Evolutionary conservation across 2,113 vertebrate species (phyloP).

Genomic region (Clarias magur): DNA sequence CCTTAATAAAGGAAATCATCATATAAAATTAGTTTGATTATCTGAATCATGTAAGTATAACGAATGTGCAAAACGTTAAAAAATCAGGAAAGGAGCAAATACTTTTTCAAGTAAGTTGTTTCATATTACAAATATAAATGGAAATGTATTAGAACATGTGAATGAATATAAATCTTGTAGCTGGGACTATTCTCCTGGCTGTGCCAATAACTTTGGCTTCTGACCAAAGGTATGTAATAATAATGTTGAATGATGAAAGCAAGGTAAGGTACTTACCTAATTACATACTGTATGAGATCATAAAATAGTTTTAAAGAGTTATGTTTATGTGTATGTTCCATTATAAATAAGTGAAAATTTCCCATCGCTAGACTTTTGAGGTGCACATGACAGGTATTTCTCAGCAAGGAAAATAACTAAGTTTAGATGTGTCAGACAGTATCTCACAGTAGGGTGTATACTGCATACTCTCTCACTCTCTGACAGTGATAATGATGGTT

Average conservation of each 20-base stretch:
- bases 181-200: neutral
- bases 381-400: neutral
- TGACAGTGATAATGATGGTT: slow-evolving; percentile 41
- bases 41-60: too few relatives aligned
- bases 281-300: neutral
- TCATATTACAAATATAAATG: neutral
- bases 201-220: neutral
- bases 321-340: neutral
- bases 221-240: neutral
- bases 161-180: neutral
- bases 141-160: neutral
- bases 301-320: neutral
- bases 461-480: slow-evolving; percentile 22
- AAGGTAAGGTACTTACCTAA: neutral
- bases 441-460: slow-evolving; percentile 29
- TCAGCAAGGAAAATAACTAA: slow-evolving; percentile 10
- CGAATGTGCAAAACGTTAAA: too few relatives aligned
- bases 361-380: neutral
- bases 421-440: slow-evolving; percentile 13
- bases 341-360: slow-evolving; percentile 9
- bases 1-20: too few relatives aligned
- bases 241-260: neutral
- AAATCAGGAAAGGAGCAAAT: too few relatives aligned
- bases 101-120: neutral
- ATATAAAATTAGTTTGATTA: too few relatives aligned